A percentile compares a stretch with the other conserved stretches of the same genome.
phyloP scores from a whole-genome alignment of 2,888 invertebrate species.

The Chironomus tentans region DNA sequence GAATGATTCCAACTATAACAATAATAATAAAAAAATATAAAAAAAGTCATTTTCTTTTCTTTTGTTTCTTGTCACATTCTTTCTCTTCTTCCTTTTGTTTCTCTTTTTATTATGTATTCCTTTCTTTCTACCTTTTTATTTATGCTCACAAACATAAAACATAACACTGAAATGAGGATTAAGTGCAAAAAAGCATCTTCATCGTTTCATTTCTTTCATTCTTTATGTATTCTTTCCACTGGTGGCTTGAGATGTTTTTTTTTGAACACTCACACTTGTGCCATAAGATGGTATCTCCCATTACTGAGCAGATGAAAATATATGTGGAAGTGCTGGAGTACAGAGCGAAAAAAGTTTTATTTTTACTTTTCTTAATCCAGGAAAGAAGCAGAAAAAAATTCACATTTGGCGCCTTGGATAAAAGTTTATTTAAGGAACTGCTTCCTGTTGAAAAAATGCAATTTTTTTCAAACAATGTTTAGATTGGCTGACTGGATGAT shows the following conservation, averaged over 20 bases:
- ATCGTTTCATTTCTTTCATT: background rate
- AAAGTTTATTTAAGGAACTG: background rate
- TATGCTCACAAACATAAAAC: background rate
- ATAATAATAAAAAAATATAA: background rate
- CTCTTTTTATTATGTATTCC: too few species aligned
- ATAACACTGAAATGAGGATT: constrained; percentile 4
- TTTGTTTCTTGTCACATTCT: background rate
- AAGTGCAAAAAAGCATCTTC: constrained; percentile 22
- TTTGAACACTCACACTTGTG: too few species aligned
- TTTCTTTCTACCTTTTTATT: background rate
- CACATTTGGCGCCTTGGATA: constrained; percentile 19
- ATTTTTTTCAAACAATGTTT: too few species aligned
- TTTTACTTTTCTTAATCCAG: background rate
- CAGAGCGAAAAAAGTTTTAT: background rate
- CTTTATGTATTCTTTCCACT: background rate
- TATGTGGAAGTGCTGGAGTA: background rate
- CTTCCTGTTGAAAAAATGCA: background rate
- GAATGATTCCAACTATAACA: background rate
- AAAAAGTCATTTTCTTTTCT: background rate
- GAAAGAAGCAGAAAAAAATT: constrained; percentile 3
- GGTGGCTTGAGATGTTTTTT: too few species aligned
- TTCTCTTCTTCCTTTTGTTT: background rate
- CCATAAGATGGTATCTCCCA: too few species aligned
- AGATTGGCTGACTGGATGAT: too few species aligned
- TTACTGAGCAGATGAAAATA: background rate